Conservation (phyloP, 2,113 vertebrate species). For the Microcebus jonahi region DNA sequence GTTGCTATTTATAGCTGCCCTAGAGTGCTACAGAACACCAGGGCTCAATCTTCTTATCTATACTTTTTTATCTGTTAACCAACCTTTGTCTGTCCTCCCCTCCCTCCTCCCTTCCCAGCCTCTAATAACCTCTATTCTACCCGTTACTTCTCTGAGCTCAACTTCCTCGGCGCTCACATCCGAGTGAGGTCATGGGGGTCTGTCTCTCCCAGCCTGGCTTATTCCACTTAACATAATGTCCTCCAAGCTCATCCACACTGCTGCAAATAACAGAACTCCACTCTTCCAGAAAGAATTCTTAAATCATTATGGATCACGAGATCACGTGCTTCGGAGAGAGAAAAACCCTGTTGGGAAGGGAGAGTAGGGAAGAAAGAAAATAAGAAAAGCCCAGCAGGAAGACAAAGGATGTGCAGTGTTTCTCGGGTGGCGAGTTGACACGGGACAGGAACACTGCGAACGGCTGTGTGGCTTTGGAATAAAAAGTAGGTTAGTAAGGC, state of each 20-base stretch:
- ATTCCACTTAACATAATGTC: not conserved
- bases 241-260: not conserved
- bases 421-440: rapidly evolving
- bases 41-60: no score
- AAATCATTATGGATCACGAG: not conserved
- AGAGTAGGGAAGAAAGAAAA: rapidly evolving
- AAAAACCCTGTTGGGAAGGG: not conserved
- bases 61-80: no score
- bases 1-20: no score
- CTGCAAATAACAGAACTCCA: not conserved
- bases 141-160: not conserved
- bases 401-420: not conserved
- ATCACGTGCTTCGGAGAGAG: not conserved
- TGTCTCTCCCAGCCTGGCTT: not conserved
- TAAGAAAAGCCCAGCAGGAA: not conserved
- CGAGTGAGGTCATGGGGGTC: not conserved
- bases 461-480: not conserved
- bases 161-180: not conserved
- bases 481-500: not conserved
- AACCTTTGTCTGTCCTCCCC: not conserved
- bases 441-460: rapidly evolving
- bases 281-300: not conserved
- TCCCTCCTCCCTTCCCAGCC: no score
- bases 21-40: no score
- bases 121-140: no score